phyloP scores from a whole-genome alignment of 2,797 vertebrate species.

The Pitangus sulphuratus region DNA sequence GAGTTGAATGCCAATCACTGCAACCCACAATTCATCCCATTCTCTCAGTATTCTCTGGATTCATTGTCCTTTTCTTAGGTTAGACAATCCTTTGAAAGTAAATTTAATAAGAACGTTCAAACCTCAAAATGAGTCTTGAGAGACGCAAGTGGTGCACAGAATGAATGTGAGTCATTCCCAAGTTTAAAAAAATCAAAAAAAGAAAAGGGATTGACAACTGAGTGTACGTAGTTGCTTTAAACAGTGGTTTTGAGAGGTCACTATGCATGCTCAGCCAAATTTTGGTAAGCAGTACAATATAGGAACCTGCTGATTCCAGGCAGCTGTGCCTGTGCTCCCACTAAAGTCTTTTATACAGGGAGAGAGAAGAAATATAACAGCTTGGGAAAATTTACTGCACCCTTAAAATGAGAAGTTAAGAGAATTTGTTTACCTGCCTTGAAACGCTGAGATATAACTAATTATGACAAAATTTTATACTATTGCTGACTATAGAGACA shows the following conservation, averaged over 20 bases:
- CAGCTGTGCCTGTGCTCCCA: not conserved
- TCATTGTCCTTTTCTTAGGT: not conserved
- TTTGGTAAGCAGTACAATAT: not conserved
- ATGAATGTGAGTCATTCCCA: not conserved
- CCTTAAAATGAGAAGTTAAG: not conserved
- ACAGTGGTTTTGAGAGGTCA: not conserved
- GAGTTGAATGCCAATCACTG: not conserved
- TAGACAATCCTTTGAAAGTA: not conserved
- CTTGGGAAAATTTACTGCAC: not conserved
- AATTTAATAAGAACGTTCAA: not conserved
- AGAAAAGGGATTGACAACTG: not conserved
- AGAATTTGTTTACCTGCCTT: not conserved
- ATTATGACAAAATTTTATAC: not conserved
- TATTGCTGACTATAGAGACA: not conserved
- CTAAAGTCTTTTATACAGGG: not conserved
- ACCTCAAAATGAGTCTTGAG: not conserved
- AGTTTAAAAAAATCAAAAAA: not conserved
- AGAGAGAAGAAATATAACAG: not conserved
- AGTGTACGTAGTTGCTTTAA: not conserved
- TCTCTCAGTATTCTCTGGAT: not conserved
- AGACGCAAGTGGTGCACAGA: not conserved
- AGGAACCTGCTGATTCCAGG: not conserved
- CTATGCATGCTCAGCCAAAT: not conserved
- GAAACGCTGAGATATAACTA: not conserved
- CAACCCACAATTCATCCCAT: not conserved